Percentiles rank a stretch among this genome's conserved stretches.
Evolutionary conservation across 2,888 invertebrate species (phyloP).

Genomic region (Therioaphis trifolii): DNA sequence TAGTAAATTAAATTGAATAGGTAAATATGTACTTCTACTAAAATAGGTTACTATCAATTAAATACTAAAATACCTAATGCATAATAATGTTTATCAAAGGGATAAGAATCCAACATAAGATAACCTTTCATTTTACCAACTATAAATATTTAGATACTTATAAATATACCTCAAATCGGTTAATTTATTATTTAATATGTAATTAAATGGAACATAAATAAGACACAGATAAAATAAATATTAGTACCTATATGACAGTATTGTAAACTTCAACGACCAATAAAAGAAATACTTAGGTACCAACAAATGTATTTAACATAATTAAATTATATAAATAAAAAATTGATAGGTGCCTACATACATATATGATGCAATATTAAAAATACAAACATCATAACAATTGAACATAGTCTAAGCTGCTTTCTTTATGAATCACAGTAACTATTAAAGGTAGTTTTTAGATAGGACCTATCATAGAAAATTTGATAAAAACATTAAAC

Average conservation of each 20-base stretch:
- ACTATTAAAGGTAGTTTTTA: no score
- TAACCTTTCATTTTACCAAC: constrained; percentile 3
- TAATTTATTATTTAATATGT: background rate
- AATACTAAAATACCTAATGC: background rate
- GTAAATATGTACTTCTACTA: background rate
- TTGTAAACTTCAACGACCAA: background rate
- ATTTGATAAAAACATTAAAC: no score
- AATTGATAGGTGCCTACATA: no score
- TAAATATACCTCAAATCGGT: background rate
- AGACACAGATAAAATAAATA: background rate
- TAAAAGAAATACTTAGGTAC: background rate
- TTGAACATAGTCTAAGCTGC: no score
- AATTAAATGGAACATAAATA: background rate
- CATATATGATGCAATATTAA: no score
- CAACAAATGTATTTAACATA: no score
- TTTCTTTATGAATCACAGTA: no score
- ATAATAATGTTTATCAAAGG: background rate
- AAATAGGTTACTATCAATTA: background rate
- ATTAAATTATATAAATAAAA: no score
- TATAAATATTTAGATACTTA: background rate
- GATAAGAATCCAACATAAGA: background rate
- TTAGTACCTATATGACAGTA: background rate
- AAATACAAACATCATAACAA: no score
- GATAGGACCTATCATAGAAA: no score
- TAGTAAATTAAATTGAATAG: background rate